phyloP scores from a whole-genome alignment of 2,888 invertebrate genomes.

The Cheilosia urbana region DNA sequence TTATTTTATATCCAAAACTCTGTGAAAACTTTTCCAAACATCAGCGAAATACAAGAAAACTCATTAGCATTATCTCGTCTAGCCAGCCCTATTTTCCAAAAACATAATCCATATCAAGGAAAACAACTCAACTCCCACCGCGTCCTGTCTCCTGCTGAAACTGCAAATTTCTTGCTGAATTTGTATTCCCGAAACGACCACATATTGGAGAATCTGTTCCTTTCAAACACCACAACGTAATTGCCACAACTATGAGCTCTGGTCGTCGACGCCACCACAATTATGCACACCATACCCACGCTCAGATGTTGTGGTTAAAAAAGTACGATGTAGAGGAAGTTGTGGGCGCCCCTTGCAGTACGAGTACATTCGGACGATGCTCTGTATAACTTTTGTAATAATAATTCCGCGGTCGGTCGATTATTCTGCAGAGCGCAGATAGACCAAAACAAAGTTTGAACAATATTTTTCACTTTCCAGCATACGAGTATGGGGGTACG shows the following conservation, averaged over 20 bases:
- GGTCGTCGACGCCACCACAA: background rate
- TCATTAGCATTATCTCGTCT: conserved; percentile 20
- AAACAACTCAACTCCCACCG: background rate
- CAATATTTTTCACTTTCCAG: background rate
- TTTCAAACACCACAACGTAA: conserved; percentile 17
- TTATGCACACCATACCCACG: background rate
- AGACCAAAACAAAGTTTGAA: conserved; percentile 20
- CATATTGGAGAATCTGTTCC: conserved; percentile 29
- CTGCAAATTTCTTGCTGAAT: conserved; percentile 25
- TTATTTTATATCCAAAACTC: too few species aligned
- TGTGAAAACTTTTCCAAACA: too few species aligned
- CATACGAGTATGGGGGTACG: too few species aligned
- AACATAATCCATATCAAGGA: background rate
- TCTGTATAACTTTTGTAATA: conserved; percentile 32
- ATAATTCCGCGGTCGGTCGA: conserved; percentile 11
- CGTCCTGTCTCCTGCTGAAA: conserved; percentile 2
- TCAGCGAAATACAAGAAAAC: background rate
- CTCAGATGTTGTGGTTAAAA: background rate
- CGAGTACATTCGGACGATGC: background rate
- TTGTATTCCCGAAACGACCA: conserved; percentile 35
- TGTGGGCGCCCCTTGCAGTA: conserved; percentile 7
- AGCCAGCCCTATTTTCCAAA: background rate
- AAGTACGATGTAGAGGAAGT: conserved; percentile 12
- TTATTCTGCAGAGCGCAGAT: background rate
- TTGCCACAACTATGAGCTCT: conserved; percentile 8